A percentile compares a stretch with the other conserved stretches of the same genome.
Conservation (phyloP, 1,140 invertebrate species). For the Mylabris phalerata region DNA sequence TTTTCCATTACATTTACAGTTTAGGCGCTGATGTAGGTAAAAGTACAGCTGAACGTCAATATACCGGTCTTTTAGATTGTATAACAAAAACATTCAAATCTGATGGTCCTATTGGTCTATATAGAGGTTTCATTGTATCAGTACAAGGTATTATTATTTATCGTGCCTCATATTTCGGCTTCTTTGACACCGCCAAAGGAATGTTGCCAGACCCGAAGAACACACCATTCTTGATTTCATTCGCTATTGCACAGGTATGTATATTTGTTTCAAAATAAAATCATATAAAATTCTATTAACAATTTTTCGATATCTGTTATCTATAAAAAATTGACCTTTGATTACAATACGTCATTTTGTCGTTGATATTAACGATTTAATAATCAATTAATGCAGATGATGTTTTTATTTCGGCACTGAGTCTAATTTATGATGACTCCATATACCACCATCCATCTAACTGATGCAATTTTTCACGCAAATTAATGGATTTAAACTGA, state of each 20-base stretch:
- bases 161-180: constrained; percentile 87
- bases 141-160: constrained; percentile 85
- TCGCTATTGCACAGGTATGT: constrained; percentile 72
- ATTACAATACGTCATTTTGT: background rate
- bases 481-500: background rate
- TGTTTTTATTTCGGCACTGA: constrained; percentile 17
- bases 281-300: background rate
- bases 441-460: constrained; percentile 22
- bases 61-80: constrained; percentile 76
- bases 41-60: constrained; percentile 64
- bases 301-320: no score
- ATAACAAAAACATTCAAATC: constrained; percentile 74
- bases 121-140: constrained; percentile 86
- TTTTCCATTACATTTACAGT: constrained; percentile 41
- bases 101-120: constrained; percentile 76
- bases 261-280: background rate
- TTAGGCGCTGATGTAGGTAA: constrained; percentile 82
- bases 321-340: background rate
- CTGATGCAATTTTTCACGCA: constrained; percentile 5
- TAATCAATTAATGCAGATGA: constrained; percentile 9
- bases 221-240: constrained; percentile 68
- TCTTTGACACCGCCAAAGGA: constrained; percentile 86
- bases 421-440: constrained; percentile 18
- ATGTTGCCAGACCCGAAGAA: constrained; percentile 79
- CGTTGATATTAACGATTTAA: background rate